Base-by-base conservation (phyloP, 1,140 invertebrate species). In the Paralvinella palmiformis region DNA sequence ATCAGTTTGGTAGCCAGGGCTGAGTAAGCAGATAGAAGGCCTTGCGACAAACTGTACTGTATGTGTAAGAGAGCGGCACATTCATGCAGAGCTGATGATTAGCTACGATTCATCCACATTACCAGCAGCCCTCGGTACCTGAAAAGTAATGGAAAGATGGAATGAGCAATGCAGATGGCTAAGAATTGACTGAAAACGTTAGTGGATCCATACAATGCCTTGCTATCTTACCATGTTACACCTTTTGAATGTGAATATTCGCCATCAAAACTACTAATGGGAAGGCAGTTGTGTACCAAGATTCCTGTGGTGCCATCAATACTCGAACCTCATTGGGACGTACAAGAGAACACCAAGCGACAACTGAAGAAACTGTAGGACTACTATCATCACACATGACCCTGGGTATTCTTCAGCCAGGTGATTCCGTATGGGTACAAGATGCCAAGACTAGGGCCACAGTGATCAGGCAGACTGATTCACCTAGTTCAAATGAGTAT, bases 31-130 rank as follows among this genome's bases (percentile, higher is more conserved):
- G n/a, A n/a, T n/a, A n/a, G n/a, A n/a, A n/a, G n/a, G n/a, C n/a
- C n/a, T n/a, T n/a, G n/a, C n/a, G n/a, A n/a, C n/a, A n/a, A n/a
- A n/a, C n/a, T n/a, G n/a, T n/a, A n/a, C n/a, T n/a, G n/a, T n/a
- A 36, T 68, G 68, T 36, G 22, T 52, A 4, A 56, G 62, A 53
- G 20, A 62, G 27, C 15, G 41, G 41, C 20, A 33, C 33, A 44
- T 53, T 31, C 56, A 59, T 13, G 45, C 32, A 59, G 63, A 65
- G 22, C 22, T 44, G 3, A 20, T 65, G 17, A 32, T 50, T 1
- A n/a, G 57, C 17, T 33, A 22, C 15, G 33, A n/a, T 29, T 24
- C 36, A 2, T 37, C 41, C 6, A 7, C 32, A 17, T 13, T 31
- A 36, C 63, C 57, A 27, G 50, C 50, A n/a, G n/a, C n/a, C n/a